Evolutionary conservation across 2,797 vertebrate species (phyloP), one percentile per base, ranked within the genome.

Genomic region (Epinephelus awoara): DNA sequence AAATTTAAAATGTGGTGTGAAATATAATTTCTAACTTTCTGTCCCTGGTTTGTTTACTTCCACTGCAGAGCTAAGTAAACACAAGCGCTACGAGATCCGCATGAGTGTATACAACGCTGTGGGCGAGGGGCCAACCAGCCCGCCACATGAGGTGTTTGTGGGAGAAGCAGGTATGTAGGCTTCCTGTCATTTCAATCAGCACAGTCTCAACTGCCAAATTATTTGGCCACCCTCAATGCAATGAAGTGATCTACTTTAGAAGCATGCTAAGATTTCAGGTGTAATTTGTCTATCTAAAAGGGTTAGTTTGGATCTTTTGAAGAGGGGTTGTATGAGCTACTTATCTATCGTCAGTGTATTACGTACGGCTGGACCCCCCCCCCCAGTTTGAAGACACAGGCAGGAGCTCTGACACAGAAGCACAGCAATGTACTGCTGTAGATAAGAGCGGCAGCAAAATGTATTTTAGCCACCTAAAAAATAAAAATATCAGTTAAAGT

Each of bases 101-200:
- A 96, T 99, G 96, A 98, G 96, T 0, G 96, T 98, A 40, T 99
- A 96, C 94, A 99, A 99, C 0, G 96, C 98, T 0, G 98, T 96
- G 83, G 98, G 98, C 0, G 98, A 99, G 82, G 98, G 98, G 0
- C 98, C 98, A 10, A 91, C 92, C 89, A 98, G 97, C 69, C 67
- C 97, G 0, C 98, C 98, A 0, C 97, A 98, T 79, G 98, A 99
- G 89, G 98, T 99, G 83, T 99, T 99, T 0, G 98, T 99, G 0
- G 98, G 98, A 2, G 98, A 99, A 85, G 98, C 98, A 62, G 98
- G 98, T 99, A 89, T 91, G 94, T 71, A 27, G 5, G 2, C 52
- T 46, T 79, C 27, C 58, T 67, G 57, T 69, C 64, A 8, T 63
- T 72, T 55, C 23, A 21, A 5, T 63, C 75, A 29, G 9, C 64